Evolutionary conservation across 2,113 vertebrate genomes (phyloP).

Genomic region (Myanophis thanlyinensis): DNA sequence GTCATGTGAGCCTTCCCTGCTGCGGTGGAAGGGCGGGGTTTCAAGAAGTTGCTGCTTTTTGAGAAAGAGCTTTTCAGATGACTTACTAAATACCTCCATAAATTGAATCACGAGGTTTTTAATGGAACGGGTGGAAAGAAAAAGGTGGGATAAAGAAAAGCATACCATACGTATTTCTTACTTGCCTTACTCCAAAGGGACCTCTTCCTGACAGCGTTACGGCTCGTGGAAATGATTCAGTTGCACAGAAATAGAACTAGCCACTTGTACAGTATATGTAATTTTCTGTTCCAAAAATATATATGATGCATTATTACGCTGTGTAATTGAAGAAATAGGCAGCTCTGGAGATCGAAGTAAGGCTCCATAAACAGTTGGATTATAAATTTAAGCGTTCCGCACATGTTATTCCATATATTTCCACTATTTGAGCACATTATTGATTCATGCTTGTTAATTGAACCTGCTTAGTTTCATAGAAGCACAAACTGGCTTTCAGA

Average conservation of each 20-base stretch:
- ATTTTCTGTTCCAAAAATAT: neutral
- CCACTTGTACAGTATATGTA: too few relatives aligned
- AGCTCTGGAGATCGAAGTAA: neutral
- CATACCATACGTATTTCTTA: neutral
- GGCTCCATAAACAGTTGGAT: neutral
- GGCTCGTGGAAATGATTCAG: neutral
- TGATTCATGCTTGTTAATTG: neutral
- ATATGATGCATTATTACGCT: neutral
- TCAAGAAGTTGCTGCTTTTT: constrained; percentile 1
- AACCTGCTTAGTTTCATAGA: neutral
- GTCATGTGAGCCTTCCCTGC: constrained; percentile 61
- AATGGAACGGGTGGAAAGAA: neutral
- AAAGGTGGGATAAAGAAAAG: neutral
- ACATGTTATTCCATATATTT: neutral
- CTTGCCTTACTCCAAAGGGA: accelerated
- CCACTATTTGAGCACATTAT: neutral
- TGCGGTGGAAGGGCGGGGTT: constrained; percentile 33
- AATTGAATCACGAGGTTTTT: neutral
- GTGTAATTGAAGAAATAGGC: neutral
- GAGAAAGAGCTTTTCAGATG: neutral
- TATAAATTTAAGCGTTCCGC: neutral
- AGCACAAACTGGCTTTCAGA: neutral
- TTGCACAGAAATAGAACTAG: neutral
- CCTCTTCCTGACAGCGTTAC: neutral
- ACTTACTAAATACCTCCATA: neutral